Evolutionary conservation across 2,113 vertebrate genomes (phyloP).

Genomic region (Dasypus novemcinctus): DNA sequence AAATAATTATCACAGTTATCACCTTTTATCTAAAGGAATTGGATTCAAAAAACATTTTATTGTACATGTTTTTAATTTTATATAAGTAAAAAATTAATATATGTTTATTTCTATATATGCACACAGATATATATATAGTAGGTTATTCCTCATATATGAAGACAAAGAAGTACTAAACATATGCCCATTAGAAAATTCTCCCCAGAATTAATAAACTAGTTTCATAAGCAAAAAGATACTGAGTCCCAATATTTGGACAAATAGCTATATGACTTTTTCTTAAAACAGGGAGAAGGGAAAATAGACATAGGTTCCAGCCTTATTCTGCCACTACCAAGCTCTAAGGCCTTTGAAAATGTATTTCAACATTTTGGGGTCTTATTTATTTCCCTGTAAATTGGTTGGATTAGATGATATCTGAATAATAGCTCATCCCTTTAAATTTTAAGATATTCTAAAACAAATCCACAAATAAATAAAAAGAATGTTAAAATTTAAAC

Average conservation of each 20-base stretch:
- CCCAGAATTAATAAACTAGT: not conserved
- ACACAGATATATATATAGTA: not conserved
- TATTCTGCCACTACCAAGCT: not conserved
- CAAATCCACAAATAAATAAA: not conserved
- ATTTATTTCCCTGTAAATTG: not conserved
- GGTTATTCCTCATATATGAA: not conserved
- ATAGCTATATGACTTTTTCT: not conserved
- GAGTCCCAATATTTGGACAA: not conserved
- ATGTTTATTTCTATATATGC: not conserved
- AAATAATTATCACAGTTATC: not conserved
- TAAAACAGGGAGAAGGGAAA: not conserved
- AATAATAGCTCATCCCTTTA: not conserved
- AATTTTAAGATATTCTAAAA: not conserved
- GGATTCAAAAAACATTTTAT: not conserved
- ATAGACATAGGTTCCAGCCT: not conserved
- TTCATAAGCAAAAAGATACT: not conserved
- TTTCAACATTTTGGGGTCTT: not conserved
- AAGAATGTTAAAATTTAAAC: not conserved
- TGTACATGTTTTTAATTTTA: not conserved
- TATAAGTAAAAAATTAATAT: not conserved
- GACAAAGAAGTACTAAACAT: not conserved
- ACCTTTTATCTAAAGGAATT: not conserved
- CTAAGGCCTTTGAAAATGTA: not conserved
- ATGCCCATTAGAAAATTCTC: not conserved
- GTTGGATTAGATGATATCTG: not conserved